Base-by-base conservation (phyloP, 2,888 invertebrate genomes). In the Mythimna lalbum region DNA sequence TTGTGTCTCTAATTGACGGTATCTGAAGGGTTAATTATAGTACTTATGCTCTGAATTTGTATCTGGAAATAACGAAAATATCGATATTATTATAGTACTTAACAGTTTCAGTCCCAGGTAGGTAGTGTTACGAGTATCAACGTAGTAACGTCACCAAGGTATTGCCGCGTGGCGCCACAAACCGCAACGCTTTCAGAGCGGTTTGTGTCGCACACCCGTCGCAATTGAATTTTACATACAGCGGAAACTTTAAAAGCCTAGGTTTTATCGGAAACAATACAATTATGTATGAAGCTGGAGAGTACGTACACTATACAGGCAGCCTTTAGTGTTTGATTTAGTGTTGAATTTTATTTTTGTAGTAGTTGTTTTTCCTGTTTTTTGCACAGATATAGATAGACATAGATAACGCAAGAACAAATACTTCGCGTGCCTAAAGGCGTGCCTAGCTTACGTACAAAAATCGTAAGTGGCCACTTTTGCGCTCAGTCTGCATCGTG, bases 171-270 rank as follows among this genome's bases (percentile, higher is more conserved):
- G 43, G 21, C 64, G 43, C 78, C 73, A 47, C 80, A 75, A 75
- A 83, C 87, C 85, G 56, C 86, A 80, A 63, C 69, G 83, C 86
- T 87, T 86, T 83, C 61, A 86, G 59, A 64, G 78, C 75, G 80
- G 77, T 78, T 23, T 55, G 63, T 50, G n/a, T 55, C 31, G 68
- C 78, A 75, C 70, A 68, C 57, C 62, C 62, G 68, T 87, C 89
- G 87, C 89, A 90, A 92, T 92, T 91, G 89, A 91, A 91, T 92
- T 92, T 91, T 84, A 86, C 69, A 66, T 72, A 27, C 60, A 27
- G 4, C 84, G 59, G 66, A 57, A 79, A 88, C 86, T 90, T 90
- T 90, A 88, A 91, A 90, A 90, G 91, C 88, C 80, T 21, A 77
- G n/a, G 64, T 71, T 73, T 71, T 60, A 67, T 69, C 21, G 33